A percentile compares a stretch with the other conserved stretches of the same genome.
Evolutionary conservation across 2,888 invertebrate genomes (phyloP).

Genomic region (Latheticus oryzae): DNA sequence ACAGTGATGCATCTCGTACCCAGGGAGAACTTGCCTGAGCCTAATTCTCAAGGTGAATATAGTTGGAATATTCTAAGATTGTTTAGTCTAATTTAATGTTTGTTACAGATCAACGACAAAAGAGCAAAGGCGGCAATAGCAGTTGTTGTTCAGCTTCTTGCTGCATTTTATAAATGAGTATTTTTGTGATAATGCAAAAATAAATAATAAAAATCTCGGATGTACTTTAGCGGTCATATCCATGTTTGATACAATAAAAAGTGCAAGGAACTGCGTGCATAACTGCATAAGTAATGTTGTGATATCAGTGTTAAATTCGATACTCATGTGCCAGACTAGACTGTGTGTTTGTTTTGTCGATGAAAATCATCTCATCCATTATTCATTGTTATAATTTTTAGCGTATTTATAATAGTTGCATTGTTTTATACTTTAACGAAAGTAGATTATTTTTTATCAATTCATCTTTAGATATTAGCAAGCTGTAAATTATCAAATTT

Average conservation of each 20-base stretch:
- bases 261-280: conserved; percentile 44
- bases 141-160: conserved; percentile 95
- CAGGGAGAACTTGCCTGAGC: conserved; percentile 98
- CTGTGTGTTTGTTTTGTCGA: conserved; percentile 57
- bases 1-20: conserved; percentile 99
- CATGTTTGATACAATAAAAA: conserved; percentile 44
- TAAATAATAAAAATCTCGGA: conserved; percentile 37
- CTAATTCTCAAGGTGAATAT: conserved; percentile 89
- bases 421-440: conserved; percentile 48
- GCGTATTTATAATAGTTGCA: conserved; percentile 56
- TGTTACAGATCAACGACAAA: conserved; percentile 92
- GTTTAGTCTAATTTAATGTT: conserved; percentile 52
- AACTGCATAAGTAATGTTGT: conserved; percentile 64
- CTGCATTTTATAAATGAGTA: conserved; percentile 85
- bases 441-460: conserved; percentile 33
- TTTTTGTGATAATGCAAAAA: conserved; percentile 24
- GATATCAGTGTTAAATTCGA: conserved; percentile 65
- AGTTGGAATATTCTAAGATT: background rate
- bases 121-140: conserved; percentile 94
- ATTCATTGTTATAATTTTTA: conserved; percentile 56
- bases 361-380: conserved; percentile 53
- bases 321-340: conserved; percentile 65
- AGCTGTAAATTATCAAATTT: conserved; percentile 36
- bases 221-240: conserved; percentile 47
- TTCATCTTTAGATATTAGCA: conserved; percentile 30